phyloP scores from a whole-genome alignment of 1,140 invertebrate genomes.

The Drosophila serrata region DNA sequence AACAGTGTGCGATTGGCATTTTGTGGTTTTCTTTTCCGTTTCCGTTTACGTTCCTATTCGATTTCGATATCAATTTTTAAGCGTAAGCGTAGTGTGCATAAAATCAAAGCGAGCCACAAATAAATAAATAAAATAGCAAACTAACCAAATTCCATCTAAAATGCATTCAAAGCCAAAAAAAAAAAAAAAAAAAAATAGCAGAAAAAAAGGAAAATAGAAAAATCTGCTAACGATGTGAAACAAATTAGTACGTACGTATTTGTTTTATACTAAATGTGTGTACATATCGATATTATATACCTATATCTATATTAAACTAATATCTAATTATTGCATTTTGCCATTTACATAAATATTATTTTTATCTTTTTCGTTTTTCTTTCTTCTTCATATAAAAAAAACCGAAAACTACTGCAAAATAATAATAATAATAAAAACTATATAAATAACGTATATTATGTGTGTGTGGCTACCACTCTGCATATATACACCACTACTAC shows the following conservation, averaged over 20 bases:
- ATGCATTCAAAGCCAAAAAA: conserved; percentile 72
- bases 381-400: conserved; percentile 85
- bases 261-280: conserved; percentile 82
- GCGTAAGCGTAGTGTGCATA: conserved; percentile 83
- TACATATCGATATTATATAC: conserved; percentile 82
- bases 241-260: conserved; percentile 77
- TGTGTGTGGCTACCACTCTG: conserved; percentile 82
- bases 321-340: conserved; percentile 85
- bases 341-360: conserved; percentile 85
- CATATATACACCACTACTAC: conserved; percentile 80
- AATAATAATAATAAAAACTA: conserved; percentile 72
- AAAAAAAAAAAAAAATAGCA: conserved; percentile 24
- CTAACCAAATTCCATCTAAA: conserved; percentile 79
- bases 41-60: conserved; percentile 36
- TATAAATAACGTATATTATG: conserved; percentile 80
- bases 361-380: conserved; percentile 85
- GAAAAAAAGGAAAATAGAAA: conserved; percentile 49
- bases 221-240: conserved; percentile 60
- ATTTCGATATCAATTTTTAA: conserved; percentile 44
- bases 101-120: conserved; percentile 75
- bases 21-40: conserved; percentile 54
- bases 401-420: conserved; percentile 77
- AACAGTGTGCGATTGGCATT: conserved; percentile 72
- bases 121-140: conserved; percentile 81
- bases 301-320: conserved; percentile 84